Evolutionary conservation across 2,113 vertebrate species (phyloP).

Genomic region (Nothocercus nigrocapillus): DNA sequence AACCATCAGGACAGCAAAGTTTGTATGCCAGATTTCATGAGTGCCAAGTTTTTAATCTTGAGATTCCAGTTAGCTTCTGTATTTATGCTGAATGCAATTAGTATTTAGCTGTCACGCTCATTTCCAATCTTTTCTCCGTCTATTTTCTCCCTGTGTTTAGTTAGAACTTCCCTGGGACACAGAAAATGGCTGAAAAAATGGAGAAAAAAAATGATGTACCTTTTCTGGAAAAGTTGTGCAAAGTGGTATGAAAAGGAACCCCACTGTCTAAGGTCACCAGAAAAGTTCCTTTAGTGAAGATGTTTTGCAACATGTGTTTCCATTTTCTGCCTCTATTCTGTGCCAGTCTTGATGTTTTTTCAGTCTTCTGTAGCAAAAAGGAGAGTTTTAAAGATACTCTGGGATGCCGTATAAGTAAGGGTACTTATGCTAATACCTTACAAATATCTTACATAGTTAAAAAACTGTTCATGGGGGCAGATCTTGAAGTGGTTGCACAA

Average conservation of each 20-base stretch:
- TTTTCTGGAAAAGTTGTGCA: not conserved
- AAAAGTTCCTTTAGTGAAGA: not conserved
- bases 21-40: not conserved
- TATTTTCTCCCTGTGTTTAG: constrained; percentile 7
- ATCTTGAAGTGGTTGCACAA: not conserved
- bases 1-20: not conserved
- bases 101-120: not conserved
- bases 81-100: not conserved
- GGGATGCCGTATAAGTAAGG: not conserved
- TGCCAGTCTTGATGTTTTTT: not conserved
- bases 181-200: constrained; percentile 20
- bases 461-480: not conserved
- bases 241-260: not conserved
- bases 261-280: not conserved
- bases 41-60: not conserved
- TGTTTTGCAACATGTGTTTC: not conserved
- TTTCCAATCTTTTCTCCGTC: not conserved
- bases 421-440: not conserved
- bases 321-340: not conserved
- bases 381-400: not conserved
- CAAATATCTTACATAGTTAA: not conserved
- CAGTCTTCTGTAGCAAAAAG: not conserved
- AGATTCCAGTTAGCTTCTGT: not conserved
- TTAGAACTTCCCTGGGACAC: not conserved
- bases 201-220: not conserved